Evolutionary conservation across 2,797 vertebrate species (phyloP), one percentile per base, ranked within the genome.

Genomic region (Moxostoma hubbsi): DNA sequence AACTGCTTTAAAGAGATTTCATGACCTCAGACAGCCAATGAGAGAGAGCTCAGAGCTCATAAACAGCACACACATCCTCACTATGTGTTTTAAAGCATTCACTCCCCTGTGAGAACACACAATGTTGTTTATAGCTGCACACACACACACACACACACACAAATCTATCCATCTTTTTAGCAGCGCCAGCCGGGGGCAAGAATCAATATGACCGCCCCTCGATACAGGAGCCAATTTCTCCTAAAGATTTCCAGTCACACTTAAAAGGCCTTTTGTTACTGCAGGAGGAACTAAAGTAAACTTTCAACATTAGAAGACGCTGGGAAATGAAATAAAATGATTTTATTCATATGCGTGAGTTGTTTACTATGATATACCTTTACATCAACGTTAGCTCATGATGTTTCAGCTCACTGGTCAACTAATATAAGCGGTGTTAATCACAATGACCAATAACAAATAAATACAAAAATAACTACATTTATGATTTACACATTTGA

Each of bases 221-320:
- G 90, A 92, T 88, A 90, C 91, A 88, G 89, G 84, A 92, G 91
- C 93, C 93, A 92, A 94, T 93, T 93, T 92, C 90, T 92, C 88
- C 89, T 92, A 93, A 93, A 94, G 93, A 93, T 94, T 95, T 92
- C 86, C 90, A 92, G 92, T 91, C 90, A 84, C 88, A 91, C 91
- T 94, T 93, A 92, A 94, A 94, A 93, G 91, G 90, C 89, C 91
- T 92, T 93, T 93, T 92, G 91, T 93, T 92, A 92, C 90, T 92
- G 90, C 90, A 92, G 89, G 88, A 91, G 89, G 89, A 92, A 93
- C 89, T 91, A 92, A 93, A 94, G 92, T 92, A 92, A 92, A 94
- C 92, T 93, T 93, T 90, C 67, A 80, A 86, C 87, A 87, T 68
- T 61, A 76, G 79, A 80, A 81, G 57, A 77, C 62, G 71, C 77